Percentiles rank a stretch among this genome's conserved stretches.
Conservation (phyloP, 2,888 invertebrate species). For the Hydrotaea cyrtoneurina region DNA sequence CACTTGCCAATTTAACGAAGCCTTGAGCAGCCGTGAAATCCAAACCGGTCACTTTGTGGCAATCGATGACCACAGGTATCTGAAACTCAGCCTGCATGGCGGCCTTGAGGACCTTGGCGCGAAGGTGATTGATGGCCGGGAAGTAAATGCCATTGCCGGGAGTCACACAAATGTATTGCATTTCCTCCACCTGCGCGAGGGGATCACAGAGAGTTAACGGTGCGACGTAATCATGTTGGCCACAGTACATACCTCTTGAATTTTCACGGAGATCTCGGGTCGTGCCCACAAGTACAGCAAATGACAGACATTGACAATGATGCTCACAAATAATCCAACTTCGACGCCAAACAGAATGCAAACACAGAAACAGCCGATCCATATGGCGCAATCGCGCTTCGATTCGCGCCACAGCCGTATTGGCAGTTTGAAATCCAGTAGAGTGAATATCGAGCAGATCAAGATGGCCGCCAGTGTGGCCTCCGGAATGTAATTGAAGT, state of each 20-base stretch:
- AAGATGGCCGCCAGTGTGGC: conserved; percentile 93
- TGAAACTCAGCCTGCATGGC: conserved; percentile 81
- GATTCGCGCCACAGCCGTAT: conserved; percentile 83
- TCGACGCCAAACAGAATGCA: conserved; percentile 89
- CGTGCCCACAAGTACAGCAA: conserved; percentile 87
- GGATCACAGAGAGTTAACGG: background rate
- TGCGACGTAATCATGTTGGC: too few relatives aligned
- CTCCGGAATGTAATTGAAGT: conserved; percentile 92
- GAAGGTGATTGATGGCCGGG: conserved; percentile 86
- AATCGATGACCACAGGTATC: conserved; percentile 85
- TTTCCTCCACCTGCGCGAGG: conserved; percentile 80
- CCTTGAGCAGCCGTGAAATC: conserved; percentile 86
- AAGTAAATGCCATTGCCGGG: conserved; percentile 87
- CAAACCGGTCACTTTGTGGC: conserved; percentile 84
- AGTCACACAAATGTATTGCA: conserved; percentile 84
- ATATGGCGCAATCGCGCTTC: conserved; percentile 85
- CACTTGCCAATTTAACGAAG: conserved; percentile 77
- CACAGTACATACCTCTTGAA: conserved; percentile 73
- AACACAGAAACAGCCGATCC: conserved; percentile 85
- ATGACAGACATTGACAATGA: conserved; percentile 84
- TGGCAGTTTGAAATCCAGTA: conserved; percentile 78
- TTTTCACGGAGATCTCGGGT: conserved; percentile 81
- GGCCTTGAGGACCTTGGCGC: conserved; percentile 83
- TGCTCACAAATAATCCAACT: conserved; percentile 89
- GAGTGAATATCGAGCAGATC: conserved; percentile 88